A percentile compares a stretch with the other conserved stretches of the same genome.
phyloP scores from a whole-genome alignment of 2,113 vertebrate genomes.

The Rhodinocichla rosea region DNA sequence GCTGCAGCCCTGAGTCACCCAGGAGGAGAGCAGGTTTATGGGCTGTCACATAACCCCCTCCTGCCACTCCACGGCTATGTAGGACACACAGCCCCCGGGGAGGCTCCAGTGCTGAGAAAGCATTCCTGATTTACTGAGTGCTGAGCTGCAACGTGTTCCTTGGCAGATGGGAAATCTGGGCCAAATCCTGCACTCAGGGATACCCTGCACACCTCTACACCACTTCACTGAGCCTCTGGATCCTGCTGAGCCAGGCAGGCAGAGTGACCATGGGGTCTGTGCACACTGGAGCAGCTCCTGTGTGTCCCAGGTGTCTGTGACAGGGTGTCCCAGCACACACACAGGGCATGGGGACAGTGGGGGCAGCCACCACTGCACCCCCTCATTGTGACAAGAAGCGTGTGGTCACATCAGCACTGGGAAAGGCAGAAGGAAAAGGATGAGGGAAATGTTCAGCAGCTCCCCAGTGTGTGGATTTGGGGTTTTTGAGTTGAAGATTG shows the following conservation, averaged over 20 bases:
- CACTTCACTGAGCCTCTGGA: not conserved
- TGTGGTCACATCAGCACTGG: not conserved
- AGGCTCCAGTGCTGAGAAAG: not conserved
- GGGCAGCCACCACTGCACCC: too few relatives aligned
- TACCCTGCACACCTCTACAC: not conserved
- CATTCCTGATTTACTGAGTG: not conserved
- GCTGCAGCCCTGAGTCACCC: not conserved
- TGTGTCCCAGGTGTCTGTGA: not conserved
- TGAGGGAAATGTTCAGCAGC: not conserved
- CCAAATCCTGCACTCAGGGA: not conserved
- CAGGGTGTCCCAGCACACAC: not conserved
- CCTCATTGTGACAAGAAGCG: fast-evolving
- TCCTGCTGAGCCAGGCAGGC: not conserved
- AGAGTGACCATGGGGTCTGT: fast-evolving
- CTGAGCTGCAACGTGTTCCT: not conserved
- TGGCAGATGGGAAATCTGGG: conserved; percentile 18
- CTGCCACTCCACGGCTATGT: not conserved
- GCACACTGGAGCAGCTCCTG: not conserved
- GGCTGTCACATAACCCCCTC: not conserved
- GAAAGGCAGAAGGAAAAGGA: not conserved
- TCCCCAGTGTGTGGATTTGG: not conserved
- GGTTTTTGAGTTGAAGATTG: not conserved
- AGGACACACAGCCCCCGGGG: not conserved
- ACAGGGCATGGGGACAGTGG: not conserved
- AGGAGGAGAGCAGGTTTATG: not conserved